Conservation (phyloP, 1,140 invertebrate species). For the Idris sp. region DNA sequence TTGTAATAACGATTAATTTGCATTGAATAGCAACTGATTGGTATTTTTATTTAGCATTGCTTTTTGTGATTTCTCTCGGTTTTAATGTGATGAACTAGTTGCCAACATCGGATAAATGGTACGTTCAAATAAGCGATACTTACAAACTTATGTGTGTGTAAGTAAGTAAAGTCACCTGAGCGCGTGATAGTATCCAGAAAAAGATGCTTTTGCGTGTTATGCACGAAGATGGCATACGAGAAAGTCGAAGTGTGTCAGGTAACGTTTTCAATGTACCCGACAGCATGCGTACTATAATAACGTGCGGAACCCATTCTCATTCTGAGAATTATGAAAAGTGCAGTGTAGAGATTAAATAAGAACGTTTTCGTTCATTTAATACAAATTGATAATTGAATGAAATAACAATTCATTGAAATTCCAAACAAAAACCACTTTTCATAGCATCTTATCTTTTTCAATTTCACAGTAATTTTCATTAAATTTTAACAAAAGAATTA, state of each 20-base stretch:
- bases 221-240: conserved; percentile 56
- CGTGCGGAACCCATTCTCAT: conserved; percentile 25
- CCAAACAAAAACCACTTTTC: too few species aligned
- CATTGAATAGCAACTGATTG: not conserved
- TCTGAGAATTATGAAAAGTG: conserved; percentile 18
- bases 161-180: conserved; percentile 25
- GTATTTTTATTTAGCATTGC: not conserved
- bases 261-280: conserved; percentile 53
- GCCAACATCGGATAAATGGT: conserved; percentile 20
- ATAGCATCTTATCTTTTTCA: too few species aligned
- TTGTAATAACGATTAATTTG: too few species aligned
- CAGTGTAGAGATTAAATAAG: too few species aligned
- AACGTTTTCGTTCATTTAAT: too few species aligned
- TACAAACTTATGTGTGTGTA: not conserved
- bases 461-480: too few species aligned
- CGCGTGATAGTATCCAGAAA: conserved; percentile 38
- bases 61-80: conserved; percentile 13
- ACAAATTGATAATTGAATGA: too few species aligned
- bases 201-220: conserved; percentile 55
- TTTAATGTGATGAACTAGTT: conserved; percentile 38
- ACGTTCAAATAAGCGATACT: conserved; percentile 1
- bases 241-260: conserved; percentile 62
- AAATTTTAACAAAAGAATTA: too few species aligned
- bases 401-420: too few species aligned
- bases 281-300: conserved; percentile 43